These are phyloP conservation scores for Coenonympha glycerion DNA, from an alignment of 2,888 invertebrate genomes.

Conservation along the genomic window DNA sequence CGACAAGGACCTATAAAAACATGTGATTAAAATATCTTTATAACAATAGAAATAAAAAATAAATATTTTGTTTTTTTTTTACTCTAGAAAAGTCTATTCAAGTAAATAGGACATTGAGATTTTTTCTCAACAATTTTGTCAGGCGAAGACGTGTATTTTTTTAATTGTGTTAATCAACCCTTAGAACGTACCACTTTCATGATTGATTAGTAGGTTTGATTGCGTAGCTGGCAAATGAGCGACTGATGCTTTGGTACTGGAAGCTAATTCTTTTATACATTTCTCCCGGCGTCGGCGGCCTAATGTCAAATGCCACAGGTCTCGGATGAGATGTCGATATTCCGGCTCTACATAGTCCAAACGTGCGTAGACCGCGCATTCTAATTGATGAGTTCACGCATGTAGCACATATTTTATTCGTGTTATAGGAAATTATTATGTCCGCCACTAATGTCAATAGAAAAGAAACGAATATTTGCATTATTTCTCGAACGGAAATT, in stretches of 20 bases:
- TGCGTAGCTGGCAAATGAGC: slow-evolving; percentile 51
- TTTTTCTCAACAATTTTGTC: no score
- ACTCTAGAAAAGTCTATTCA: no score
- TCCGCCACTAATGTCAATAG: background rate
- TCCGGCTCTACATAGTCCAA: slow-evolving; percentile 33
- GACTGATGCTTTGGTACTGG: slow-evolving; percentile 54
- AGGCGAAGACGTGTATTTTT: no score
- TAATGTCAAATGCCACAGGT: slow-evolving; percentile 57
- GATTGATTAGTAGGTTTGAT: slow-evolving; percentile 46
- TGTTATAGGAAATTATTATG: background rate
- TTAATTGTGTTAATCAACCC: slow-evolving; percentile 6
- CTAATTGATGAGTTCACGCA: slow-evolving; percentile 4
- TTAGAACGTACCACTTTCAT: slow-evolving; percentile 64
- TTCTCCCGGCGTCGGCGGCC: slow-evolving; percentile 47
- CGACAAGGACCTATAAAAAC: slow-evolving; percentile 42
- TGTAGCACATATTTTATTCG: background rate
- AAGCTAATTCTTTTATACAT: slow-evolving; percentile 66
- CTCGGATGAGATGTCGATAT: slow-evolving; percentile 53
- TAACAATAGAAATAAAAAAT: no score
- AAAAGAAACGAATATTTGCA: no score
- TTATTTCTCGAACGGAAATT: no score
- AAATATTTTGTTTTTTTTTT: no score
- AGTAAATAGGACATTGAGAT: no score
- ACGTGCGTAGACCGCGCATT: background rate
- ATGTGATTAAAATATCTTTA: slow-evolving; percentile 10